Evolutionary conservation across 1,140 invertebrate genomes (phyloP).

Genomic region (Bombus terrestris): DNA sequence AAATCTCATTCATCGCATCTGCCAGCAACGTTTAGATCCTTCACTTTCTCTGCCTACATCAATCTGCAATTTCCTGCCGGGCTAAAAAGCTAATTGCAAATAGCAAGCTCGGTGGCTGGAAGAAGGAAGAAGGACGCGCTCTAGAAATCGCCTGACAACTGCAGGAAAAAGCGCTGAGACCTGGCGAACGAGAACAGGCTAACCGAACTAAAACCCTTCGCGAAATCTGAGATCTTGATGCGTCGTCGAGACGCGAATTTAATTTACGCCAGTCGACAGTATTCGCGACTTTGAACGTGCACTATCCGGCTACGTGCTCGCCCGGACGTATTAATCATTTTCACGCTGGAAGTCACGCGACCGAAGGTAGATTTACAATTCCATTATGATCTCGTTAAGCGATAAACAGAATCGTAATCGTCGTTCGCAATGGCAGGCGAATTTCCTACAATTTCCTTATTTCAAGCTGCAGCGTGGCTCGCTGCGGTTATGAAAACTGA

Average conservation of each 20-base stretch:
- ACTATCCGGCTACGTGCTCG: not conserved
- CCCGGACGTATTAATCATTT: slow-evolving; percentile 4
- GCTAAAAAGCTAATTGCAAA: not conserved
- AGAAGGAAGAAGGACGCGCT: not conserved
- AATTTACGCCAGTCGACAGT: not conserved
- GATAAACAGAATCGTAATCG: not conserved
- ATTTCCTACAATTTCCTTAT: not conserved
- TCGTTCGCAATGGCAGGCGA: not conserved
- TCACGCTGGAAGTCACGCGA: not conserved
- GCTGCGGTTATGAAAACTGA: too few relatives aligned
- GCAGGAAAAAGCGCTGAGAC: not conserved
- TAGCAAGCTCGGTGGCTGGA: not conserved
- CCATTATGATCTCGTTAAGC: not conserved
- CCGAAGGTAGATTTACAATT: not conserved
- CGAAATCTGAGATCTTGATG: not conserved
- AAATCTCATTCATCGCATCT: not conserved
- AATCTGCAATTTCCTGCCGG: not conserved
- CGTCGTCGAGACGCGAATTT: not conserved
- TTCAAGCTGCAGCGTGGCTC: not conserved
- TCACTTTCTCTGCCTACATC: slow-evolving; percentile 10
- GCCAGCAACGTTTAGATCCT: not conserved
- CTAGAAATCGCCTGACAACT: not conserved
- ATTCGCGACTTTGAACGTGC: not conserved
- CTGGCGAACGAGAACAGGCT: not conserved
- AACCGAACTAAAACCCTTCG: not conserved